phyloP scores from a whole-genome alignment of 1,140 invertebrate species.

The Drosophila aff. region DNA sequence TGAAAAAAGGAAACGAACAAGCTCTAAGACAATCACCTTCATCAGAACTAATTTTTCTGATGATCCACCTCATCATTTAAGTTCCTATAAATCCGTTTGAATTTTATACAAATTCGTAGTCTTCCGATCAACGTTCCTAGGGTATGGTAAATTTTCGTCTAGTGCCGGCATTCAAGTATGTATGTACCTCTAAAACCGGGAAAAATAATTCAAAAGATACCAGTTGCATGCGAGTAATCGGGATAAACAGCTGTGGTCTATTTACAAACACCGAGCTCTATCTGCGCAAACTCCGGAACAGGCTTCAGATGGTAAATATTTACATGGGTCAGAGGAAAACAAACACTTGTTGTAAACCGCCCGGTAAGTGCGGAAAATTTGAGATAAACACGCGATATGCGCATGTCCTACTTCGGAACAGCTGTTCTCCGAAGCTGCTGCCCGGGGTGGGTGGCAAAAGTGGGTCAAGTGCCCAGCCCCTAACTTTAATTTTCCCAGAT shows the following conservation, averaged over 20 bases:
- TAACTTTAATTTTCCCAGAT: slow-evolving; percentile 27
- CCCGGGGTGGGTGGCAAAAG: slow-evolving; percentile 58
- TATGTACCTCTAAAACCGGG: neutral
- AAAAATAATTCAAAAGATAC: slow-evolving; percentile 18
- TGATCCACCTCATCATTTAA: neutral
- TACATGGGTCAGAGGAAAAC: slow-evolving; percentile 65
- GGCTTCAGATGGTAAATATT: slow-evolving; percentile 62
- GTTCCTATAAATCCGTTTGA: no score
- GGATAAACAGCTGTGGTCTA: slow-evolving; percentile 53
- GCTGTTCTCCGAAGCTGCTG: slow-evolving; percentile 51
- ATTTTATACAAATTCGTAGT: neutral
- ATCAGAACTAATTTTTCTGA: neutral
- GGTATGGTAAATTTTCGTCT: neutral
- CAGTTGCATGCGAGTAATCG: slow-evolving; percentile 46
- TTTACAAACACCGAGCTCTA: slow-evolving; percentile 58
- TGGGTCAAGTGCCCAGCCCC: slow-evolving; percentile 64
- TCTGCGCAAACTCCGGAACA: slow-evolving; percentile 68
- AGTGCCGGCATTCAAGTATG: neutral
- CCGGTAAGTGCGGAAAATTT: slow-evolving; percentile 47
- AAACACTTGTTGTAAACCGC: slow-evolving; percentile 69
- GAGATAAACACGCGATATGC: slow-evolving; percentile 66
- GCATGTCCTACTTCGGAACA: slow-evolving; percentile 69
- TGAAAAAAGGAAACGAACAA: neutral
- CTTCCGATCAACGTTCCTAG: neutral
- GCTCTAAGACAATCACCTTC: neutral